Conservation (phyloP, 2,797 vertebrate genomes). For the Bradypodion pumilum region DNA sequence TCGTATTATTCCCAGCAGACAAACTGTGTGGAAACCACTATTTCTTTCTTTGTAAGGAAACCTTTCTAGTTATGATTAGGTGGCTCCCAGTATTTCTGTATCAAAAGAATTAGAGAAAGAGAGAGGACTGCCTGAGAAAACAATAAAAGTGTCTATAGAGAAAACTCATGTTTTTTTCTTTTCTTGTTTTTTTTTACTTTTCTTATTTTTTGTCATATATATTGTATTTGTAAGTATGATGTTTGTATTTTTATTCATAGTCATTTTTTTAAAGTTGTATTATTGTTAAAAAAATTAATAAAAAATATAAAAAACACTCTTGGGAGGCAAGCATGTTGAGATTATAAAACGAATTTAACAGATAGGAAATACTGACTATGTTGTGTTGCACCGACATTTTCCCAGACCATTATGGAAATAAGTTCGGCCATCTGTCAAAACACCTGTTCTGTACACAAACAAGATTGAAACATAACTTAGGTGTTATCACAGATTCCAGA, state of each 20-base stretch:
- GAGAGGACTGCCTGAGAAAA: slow-evolving; percentile 68
- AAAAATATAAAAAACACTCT: too few relatives aligned
- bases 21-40: slow-evolving; percentile 46
- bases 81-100: slow-evolving; percentile 53
- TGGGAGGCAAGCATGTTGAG: slow-evolving; percentile 64
- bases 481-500: slow-evolving; percentile 73
- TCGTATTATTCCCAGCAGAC: slow-evolving; percentile 46
- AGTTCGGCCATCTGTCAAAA: slow-evolving; percentile 87
- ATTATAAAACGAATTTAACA: slow-evolving; percentile 72
- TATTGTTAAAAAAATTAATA: too few relatives aligned
- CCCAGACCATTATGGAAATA: slow-evolving; percentile 82
- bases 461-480: slow-evolving; percentile 71
- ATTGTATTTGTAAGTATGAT: too few relatives aligned
- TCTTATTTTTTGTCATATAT: too few relatives aligned
- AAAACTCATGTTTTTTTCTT: too few relatives aligned
- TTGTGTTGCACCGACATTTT: slow-evolving; percentile 75
- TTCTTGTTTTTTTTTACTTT: too few relatives aligned
- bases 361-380: slow-evolving; percentile 72
- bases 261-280: too few relatives aligned
- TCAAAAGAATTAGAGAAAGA: slow-evolving; percentile 50
- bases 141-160: slow-evolving; percentile 66
- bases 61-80: slow-evolving; percentile 45
- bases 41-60: slow-evolving; percentile 53
- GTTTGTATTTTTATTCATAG: too few relatives aligned
- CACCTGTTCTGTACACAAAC: slow-evolving; percentile 73